Evolutionary conservation across 2,113 vertebrate species (phyloP).

Genomic region (Salvelinus alpinus): DNA sequence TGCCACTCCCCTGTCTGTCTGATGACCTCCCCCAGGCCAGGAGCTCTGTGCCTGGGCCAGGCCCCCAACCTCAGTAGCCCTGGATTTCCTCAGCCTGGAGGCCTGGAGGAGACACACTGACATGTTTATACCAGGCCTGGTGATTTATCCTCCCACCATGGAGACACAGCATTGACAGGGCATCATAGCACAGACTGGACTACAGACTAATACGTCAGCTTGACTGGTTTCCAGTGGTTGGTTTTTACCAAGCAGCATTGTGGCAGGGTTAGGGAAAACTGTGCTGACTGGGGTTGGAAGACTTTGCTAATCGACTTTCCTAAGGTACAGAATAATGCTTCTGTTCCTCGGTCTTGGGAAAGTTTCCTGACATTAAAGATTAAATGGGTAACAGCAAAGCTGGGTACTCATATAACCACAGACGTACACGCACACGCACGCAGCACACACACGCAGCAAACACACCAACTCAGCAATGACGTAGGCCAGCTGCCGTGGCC

Average conservation of each 20-base stretch:
- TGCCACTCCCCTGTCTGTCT: background rate
- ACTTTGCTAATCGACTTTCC: background rate
- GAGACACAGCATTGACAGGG: background rate
- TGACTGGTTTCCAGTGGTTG: conserved; percentile 14
- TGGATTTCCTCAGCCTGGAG: conserved; percentile 37
- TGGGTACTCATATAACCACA: background rate
- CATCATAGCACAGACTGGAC: conserved; percentile 14
- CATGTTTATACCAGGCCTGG: conserved; percentile 54
- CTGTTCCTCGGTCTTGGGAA: background rate
- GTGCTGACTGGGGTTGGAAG: background rate
- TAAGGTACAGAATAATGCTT: background rate
- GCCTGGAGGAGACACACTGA: conserved; percentile 31
- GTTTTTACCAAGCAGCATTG: background rate
- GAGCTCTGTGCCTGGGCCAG: background rate
- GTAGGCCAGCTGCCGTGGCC: conserved; percentile 64
- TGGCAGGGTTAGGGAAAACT: background rate
- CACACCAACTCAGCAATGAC: conserved; percentile 46
- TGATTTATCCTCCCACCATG: conserved; percentile 44
- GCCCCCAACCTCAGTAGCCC: conserved; percentile 21
- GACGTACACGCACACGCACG: background rate
- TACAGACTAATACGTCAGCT: conserved; percentile 15
- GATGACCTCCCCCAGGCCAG: conserved; percentile 9
- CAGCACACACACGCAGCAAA: conserved; percentile 17
- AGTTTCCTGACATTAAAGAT: background rate
- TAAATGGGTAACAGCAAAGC: background rate